phyloP scores from a whole-genome alignment of 92 coral and sea anemone species.

The Parazoanthus atlanticus region DNA sequence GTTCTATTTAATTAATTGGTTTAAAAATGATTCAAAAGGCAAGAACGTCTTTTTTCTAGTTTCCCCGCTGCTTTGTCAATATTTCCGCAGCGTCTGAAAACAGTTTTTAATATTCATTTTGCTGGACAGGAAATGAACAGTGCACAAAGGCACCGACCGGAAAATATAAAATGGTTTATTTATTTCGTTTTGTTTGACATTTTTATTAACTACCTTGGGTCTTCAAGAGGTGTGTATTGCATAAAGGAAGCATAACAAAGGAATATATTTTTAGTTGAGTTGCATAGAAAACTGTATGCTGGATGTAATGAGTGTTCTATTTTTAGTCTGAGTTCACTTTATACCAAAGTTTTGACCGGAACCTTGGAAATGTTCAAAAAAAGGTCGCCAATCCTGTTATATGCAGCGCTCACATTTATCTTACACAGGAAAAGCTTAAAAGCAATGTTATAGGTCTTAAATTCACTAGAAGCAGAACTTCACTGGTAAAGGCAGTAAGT shows the following conservation, averaged over 20 bases:
- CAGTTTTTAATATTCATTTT: neutral
- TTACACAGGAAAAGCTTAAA: no score
- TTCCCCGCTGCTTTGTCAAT: conserved; percentile 17
- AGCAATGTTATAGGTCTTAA: no score
- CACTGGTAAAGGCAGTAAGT: no score
- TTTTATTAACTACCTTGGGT: conserved; percentile 11
- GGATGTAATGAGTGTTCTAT: neutral
- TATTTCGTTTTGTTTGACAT: conserved; percentile 10
- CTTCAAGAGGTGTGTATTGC: neutral
- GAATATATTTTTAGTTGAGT: neutral
- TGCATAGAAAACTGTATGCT: neutral
- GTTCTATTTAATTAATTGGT: neutral
- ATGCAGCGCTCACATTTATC: no score
- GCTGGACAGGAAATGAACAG: conserved; percentile 34
- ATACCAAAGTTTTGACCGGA: neutral
- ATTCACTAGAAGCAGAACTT: no score
- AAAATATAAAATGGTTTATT: conserved; percentile 5
- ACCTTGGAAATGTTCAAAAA: no score
- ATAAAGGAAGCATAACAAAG: conserved; percentile 7
- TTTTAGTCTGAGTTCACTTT: neutral
- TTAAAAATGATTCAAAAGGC: neutral
- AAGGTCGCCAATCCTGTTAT: no score
- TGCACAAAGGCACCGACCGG: conserved; percentile 38
- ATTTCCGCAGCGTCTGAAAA: conserved; percentile 35
- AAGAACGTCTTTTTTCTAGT: neutral